Evolutionary conservation across 2,888 invertebrate species (phyloP), one percentile per base, ranked within the genome.

Genomic region (Acanthosepion esculentum): DNA sequence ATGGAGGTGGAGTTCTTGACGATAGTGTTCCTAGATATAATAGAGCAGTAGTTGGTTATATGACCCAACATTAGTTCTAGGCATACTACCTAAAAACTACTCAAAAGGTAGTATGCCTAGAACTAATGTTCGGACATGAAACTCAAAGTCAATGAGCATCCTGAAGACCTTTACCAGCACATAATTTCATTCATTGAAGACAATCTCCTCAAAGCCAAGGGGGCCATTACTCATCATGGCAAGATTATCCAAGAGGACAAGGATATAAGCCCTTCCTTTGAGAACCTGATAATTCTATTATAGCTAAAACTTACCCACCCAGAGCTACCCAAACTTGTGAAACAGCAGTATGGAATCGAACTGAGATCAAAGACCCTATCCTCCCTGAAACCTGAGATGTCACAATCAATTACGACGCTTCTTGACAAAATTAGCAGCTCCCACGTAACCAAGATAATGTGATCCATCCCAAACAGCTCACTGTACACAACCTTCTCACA

Each of bases 161-260:
- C 41, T 41, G 41, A 41, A 41, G 41, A 41, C 41, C 41, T 41
- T 41, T 41, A 41, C 41, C 41, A 41, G 2, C 41, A 41, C 41
- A 41, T 41, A 41, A 41, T 41, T 41, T 41, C 95, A 15, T 96
- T 96, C 94, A 91, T 95, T 7, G 95, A 96, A 33, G 96, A 96
- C 94, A 95, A 95, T 91, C 92, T 96, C 3, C 91, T 96, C 23
- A 55, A 91, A 64, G 78, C 53, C 6, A 94, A 94, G n/a, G 95
- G 95, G 26, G 92, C 55, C 26, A 94, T 95, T 48, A 92, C 93
- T 8, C 95, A 94, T 33, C 94, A 94, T 94, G 94, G 94, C 26
- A 94, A 59, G 33, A 64, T 15, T 26, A 55, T 91, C 48, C n/a
- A 48, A 33, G 55, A 53, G 12, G 95, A 95, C 50, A 95, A 95